Evolutionary conservation across 2,797 vertebrate genomes (phyloP).

Genomic region (Strix occidentalis): DNA sequence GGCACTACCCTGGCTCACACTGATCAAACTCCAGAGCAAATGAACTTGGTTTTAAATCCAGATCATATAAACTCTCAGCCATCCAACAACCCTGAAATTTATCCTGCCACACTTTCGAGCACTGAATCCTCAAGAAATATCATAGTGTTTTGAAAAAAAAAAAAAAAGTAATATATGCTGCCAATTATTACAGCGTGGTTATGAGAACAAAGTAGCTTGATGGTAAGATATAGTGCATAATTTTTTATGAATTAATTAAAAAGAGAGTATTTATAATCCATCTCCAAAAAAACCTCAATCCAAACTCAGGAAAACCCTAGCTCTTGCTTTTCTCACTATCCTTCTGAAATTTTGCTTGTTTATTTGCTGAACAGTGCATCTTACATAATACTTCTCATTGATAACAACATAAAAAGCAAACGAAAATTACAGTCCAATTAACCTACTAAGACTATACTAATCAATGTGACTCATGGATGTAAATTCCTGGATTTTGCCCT

Average conservation of each 20-base stretch:
- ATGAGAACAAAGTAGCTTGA: neutral
- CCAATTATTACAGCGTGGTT: neutral
- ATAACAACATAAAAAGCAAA: neutral
- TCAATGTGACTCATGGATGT: neutral
- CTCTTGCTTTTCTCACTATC: neutral
- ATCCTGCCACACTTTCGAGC: neutral
- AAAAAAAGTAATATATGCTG: neutral
- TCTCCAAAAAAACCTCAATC: neutral
- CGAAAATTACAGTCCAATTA: neutral
- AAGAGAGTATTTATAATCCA: neutral
- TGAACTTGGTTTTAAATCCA: neutral
- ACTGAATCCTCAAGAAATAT: neutral
- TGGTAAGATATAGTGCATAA: neutral
- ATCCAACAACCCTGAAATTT: neutral
- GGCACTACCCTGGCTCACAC: accelerated
- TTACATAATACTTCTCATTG: neutral
- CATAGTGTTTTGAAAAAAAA: neutral
- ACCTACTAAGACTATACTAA: neutral
- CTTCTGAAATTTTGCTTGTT: neutral
- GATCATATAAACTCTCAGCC: neutral
- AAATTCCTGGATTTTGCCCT: neutral
- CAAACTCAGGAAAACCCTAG: neutral
- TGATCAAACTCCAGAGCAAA: neutral
- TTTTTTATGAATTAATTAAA: neutral
- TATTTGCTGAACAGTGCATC: neutral